Evolutionary conservation across 2,888 invertebrate genomes (phyloP).

Genomic region (Mechanitis messenoides): DNA sequence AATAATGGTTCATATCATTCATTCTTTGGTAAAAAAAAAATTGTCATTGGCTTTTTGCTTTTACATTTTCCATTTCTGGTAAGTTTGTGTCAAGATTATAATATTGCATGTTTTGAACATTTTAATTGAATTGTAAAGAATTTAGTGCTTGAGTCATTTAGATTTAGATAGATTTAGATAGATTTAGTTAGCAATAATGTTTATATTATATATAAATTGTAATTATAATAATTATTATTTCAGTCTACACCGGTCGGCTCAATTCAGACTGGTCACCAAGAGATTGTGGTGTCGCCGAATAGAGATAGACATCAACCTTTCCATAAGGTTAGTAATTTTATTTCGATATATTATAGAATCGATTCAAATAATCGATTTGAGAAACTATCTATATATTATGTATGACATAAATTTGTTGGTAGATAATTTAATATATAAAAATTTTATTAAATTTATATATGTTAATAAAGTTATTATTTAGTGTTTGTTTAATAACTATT

Average conservation of each 20-base stretch:
- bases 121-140: not conserved
- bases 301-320: slow-evolving; percentile 88
- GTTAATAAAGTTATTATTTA: not conserved
- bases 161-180: too few species aligned
- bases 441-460: not conserved
- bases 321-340: slow-evolving; percentile 80
- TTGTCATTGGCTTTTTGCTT: not conserved
- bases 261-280: slow-evolving; percentile 89
- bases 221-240: slow-evolving; percentile 22
- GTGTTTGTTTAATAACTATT: slow-evolving; percentile 8
- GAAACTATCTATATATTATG: too few species aligned
- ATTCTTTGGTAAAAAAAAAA: not conserved
- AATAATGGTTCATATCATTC: too few species aligned
- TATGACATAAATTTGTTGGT: too few species aligned
- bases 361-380: too few species aligned
- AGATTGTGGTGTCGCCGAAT: slow-evolving; percentile 92
- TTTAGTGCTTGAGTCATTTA: too few species aligned
- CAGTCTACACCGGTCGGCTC: slow-evolving; percentile 96
- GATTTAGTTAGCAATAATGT: too few species aligned
- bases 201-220: too few species aligned
- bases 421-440: not conserved
- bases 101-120: not conserved
- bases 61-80: not conserved
- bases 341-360: too few species aligned
- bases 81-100: too few species aligned